These are phyloP conservation scores for Idaea aversata DNA, from an alignment of 2,888 invertebrate genomes.

Conservation along the genomic window DNA sequence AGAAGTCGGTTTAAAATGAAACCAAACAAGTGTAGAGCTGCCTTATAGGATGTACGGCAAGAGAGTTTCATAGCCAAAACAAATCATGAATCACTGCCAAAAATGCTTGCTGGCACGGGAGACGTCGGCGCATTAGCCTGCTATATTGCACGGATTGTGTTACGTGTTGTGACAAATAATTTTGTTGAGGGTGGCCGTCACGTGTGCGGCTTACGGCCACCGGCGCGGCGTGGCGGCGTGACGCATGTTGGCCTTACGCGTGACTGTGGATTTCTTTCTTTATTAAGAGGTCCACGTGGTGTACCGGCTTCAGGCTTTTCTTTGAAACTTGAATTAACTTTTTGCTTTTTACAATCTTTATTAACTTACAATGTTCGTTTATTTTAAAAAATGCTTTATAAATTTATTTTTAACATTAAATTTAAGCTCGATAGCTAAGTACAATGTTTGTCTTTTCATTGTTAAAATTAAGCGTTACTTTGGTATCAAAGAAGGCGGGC, in stretches of 20 bases:
- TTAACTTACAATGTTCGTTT: not conserved
- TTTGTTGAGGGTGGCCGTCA: constrained; percentile 9
- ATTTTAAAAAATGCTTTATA: too few species aligned
- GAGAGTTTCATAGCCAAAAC: constrained; percentile 71
- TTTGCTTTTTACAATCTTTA: not conserved
- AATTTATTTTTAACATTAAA: too few species aligned
- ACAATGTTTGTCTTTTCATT: too few species aligned
- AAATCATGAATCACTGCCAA: constrained; percentile 78
- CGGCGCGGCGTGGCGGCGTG: not conserved
- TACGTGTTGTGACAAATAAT: constrained; percentile 28
- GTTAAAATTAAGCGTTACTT: too few species aligned
- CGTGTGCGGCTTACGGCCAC: not conserved
- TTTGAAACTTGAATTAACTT: not conserved
- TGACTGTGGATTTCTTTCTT: not conserved
- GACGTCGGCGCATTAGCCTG: constrained; percentile 35
- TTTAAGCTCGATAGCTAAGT: too few species aligned
- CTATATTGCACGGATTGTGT: constrained; percentile 29
- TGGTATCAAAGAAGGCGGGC: too few species aligned
- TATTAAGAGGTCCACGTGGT: not conserved
- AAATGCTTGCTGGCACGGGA: constrained; percentile 40
- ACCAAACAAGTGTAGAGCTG: constrained; percentile 5
- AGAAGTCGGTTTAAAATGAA: not conserved
- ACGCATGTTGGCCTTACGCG: not conserved
- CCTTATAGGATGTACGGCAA: constrained; percentile 33
- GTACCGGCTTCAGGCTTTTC: not conserved